These are phyloP conservation scores for Chloromyia formosa DNA, from an alignment of 2,888 invertebrate genomes.

Conservation along the genomic window DNA sequence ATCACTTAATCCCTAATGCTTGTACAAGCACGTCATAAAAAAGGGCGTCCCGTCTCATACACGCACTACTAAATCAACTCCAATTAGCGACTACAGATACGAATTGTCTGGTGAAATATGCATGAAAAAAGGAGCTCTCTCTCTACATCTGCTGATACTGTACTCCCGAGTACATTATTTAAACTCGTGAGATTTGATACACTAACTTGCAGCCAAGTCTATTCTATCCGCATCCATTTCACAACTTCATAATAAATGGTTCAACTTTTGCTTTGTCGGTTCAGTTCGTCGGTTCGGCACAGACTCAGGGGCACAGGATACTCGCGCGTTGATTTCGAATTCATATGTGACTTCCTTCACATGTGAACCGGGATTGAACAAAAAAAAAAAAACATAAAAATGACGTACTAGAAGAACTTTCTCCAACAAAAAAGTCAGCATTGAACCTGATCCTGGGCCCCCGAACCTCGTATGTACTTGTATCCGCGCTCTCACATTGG, in stretches of 20 bases:
- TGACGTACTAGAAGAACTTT: too few relatives aligned
- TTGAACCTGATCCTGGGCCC: background rate
- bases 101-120: background rate
- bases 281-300: too few relatives aligned
- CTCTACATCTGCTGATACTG: background rate
- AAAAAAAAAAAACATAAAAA: background rate
- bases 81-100: background rate
- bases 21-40: too few relatives aligned
- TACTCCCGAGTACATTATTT: background rate
- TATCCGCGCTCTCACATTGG: background rate
- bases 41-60: background rate
- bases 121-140: background rate
- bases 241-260: constrained; percentile 36
- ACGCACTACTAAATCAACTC: background rate
- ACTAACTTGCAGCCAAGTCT: constrained; percentile 26
- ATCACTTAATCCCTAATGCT: too few relatives aligned
- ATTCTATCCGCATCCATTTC: constrained; percentile 9
- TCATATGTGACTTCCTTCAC: constrained; percentile 16
- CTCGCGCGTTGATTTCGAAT: constrained; percentile 24
- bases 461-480: background rate
- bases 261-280: constrained; percentile 34
- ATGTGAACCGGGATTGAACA: background rate
- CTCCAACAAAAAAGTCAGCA: background rate
- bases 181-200: constrained; percentile 31
- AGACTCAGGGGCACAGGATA: background rate